Evolutionary conservation across 1,140 invertebrate genomes (phyloP).

Genomic region (Bombus affinis): DNA sequence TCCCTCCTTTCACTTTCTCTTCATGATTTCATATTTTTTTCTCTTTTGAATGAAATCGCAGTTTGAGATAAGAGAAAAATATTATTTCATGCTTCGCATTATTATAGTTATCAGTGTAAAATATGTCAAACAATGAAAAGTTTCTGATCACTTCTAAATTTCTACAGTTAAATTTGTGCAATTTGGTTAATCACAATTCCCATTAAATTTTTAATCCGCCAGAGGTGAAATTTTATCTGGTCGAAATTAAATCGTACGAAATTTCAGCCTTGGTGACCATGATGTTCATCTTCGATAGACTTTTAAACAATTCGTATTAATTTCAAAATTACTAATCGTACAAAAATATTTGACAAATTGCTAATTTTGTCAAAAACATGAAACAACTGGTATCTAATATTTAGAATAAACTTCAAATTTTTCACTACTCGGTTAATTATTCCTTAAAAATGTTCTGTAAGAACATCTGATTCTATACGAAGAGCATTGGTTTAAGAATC

Average conservation of each 20-base stretch:
- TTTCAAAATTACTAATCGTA: neutral
- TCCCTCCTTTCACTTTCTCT: conserved; percentile 15
- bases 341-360: too few species aligned
- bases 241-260: neutral
- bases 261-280: neutral
- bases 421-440: too few species aligned
- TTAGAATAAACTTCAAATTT: too few species aligned
- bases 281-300: neutral
- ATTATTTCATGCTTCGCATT: neutral
- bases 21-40: conserved; percentile 33
- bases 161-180: neutral
- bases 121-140: neutral
- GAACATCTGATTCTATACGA: too few species aligned
- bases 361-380: too few species aligned
- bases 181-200: neutral
- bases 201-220: neutral
- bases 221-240: neutral
- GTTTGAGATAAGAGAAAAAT: neutral
- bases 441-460: too few species aligned
- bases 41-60: neutral
- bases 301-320: neutral
- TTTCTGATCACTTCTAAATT: neutral
- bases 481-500: too few species aligned
- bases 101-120: neutral
- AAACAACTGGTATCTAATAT: too few species aligned